Percentiles rank a stretch among this genome's conserved stretches.
Conservation (phyloP, 2,113 vertebrate species). For the Siphamia tubifer region DNA sequence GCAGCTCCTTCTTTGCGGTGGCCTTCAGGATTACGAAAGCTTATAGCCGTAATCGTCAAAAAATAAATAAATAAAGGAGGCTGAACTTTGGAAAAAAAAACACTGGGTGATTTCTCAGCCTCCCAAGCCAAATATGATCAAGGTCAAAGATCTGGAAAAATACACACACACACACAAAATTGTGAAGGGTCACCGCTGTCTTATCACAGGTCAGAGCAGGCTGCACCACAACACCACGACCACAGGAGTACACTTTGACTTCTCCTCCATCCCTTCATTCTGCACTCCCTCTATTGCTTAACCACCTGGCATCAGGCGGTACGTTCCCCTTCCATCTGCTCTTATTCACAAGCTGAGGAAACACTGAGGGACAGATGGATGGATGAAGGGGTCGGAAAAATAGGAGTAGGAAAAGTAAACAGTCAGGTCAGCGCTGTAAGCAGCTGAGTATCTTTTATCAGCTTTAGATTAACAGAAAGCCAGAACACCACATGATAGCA, state of each 20-base stretch:
- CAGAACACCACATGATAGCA: neutral
- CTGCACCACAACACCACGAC: constrained; percentile 29
- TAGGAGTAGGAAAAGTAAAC: constrained; percentile 71
- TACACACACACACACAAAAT: constrained; percentile 12
- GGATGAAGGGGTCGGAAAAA: constrained; percentile 58
- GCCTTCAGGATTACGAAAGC: neutral
- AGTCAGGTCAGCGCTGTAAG: constrained; percentile 39
- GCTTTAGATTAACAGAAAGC: constrained; percentile 36
- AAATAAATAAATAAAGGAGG: too few species aligned
- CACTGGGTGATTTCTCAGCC: constrained; percentile 25
- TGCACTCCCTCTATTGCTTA: constrained; percentile 3
- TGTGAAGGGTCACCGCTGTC: constrained; percentile 45
- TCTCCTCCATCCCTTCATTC: constrained; percentile 15
- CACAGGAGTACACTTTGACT: constrained; percentile 33
- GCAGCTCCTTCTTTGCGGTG: neutral
- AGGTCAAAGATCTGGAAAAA: constrained; percentile 52
- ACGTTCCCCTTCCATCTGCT: constrained; percentile 68
- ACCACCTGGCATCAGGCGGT: constrained; percentile 53
- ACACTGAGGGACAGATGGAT: constrained; percentile 47
- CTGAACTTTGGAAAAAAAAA: constrained; percentile 4
- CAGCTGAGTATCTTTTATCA: constrained; percentile 53
- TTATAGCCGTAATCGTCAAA: too few species aligned
- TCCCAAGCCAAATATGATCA: neutral
- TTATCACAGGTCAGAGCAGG: constrained; percentile 65
- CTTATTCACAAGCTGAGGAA: constrained; percentile 54